phyloP scores from a whole-genome alignment of 2,113 vertebrate genomes.

The Pygoscelis antarcticus region DNA sequence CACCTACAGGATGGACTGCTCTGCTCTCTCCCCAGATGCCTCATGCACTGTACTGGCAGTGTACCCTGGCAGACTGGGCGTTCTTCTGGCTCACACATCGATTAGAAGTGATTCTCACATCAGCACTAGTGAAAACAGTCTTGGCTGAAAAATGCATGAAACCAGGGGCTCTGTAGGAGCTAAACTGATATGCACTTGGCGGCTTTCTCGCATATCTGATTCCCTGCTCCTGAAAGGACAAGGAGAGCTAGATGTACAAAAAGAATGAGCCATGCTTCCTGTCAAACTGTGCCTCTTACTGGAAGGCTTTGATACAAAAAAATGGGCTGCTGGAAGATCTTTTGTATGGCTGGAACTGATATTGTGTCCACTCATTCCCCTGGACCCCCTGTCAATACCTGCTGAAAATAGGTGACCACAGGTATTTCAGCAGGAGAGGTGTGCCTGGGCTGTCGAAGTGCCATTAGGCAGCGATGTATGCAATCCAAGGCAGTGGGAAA shows the following conservation, averaged over 20 bases:
- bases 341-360: not conserved
- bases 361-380: not conserved
- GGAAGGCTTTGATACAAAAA: not conserved
- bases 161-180: not conserved
- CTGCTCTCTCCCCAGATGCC: not conserved
- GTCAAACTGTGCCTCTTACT: not conserved
- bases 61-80: accelerated
- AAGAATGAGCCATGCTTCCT: not conserved
- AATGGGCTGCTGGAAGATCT: not conserved
- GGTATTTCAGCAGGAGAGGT: too few species aligned
- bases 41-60: not conserved
- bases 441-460: not conserved
- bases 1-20: not conserved
- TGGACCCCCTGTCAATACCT: not conserved
- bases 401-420: too few species aligned
- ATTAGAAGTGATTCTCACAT: not conserved
- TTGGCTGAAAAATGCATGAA: not conserved
- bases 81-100: not conserved
- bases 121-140: not conserved
- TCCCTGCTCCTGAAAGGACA: not conserved
- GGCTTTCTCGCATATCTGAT: not conserved
- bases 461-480: too few species aligned
- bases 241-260: not conserved
- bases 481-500: not conserved
- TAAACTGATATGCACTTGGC: not conserved